Evolutionary conservation across 2,888 invertebrate genomes (phyloP), one percentile per base, ranked within the genome.

Genomic region (Griposia aprilina): DNA sequence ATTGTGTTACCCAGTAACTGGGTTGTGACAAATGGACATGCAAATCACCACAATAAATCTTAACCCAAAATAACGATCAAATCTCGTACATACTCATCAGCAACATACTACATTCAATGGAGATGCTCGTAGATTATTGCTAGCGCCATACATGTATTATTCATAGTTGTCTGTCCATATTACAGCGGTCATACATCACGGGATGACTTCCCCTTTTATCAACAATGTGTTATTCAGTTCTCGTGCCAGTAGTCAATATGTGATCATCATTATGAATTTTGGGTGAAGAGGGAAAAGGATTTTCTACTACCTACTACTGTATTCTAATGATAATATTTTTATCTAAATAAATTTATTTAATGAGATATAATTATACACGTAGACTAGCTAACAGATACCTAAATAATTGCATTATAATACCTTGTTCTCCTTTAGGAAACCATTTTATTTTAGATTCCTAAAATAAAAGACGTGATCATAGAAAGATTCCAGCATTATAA

Each of bases 141-240:
- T 93, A 85, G 90, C 91, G 86, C 92, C 90, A 88, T 88, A 87
- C 89, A 95, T 96, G 95, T 94, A 93, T 96, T 96, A 96, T 96
- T 96, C 96, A 96, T 96, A 92, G 90, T 91, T 92, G 93, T 94
- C 94, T 91, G 90, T 90, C 88, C 92, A 88, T 90, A 94, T 94
- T 94, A 95, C 91, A 90, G 90, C 78, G 86, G 90, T 88, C 90
- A 94, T 95, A 93, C 92, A 92, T 95, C 94, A 94, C 86, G 82
- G 89, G 86, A 91, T 91, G 91, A 92, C 91, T 91, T 85, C 90
- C 92, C 93, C 91, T 89, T 92, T 92, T 91, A 88, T 86, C 85
- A 83, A 90, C 88, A 89, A 90, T 91, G 88, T 89, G 90, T 89
- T 86, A 84, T 84, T 78, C 65, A 55, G 76, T 76, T 80, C 81